Conservation (phyloP, 2,888 invertebrate species). For the Pheosia gnoma region DNA sequence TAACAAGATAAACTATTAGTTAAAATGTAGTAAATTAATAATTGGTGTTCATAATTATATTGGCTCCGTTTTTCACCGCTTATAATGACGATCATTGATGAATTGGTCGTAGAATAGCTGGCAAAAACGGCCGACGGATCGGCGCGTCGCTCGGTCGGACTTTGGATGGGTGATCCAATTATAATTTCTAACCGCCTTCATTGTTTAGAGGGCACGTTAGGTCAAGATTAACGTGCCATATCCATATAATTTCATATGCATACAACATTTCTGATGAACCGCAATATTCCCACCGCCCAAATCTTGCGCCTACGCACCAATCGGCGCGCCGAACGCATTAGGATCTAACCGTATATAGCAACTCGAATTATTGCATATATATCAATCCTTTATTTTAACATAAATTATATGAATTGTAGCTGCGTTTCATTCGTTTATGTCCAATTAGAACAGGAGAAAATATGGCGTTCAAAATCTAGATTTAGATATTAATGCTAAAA, state of each 20-base stretch:
- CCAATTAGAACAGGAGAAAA: background rate
- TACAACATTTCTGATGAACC: conserved; percentile 11
- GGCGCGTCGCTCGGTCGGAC: no score
- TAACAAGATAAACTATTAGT: background rate
- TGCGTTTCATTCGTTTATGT: background rate
- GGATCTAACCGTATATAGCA: conserved; percentile 56
- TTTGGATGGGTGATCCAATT: no score
- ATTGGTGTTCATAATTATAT: no score
- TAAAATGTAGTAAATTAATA: no score
- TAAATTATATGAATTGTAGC: background rate
- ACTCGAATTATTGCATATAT: conserved; percentile 46
- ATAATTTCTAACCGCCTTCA: no score
- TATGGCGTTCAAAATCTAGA: background rate
- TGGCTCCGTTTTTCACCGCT: no score
- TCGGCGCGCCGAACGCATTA: conserved; percentile 46
- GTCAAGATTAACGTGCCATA: conserved; percentile 9
- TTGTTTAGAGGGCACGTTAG: no score
- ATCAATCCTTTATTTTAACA: conserved; percentile 22
- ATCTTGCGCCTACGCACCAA: conserved; percentile 58
- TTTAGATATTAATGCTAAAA: background rate
- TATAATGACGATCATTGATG: no score
- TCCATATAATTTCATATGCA: conserved; percentile 19
- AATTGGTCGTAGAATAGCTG: no score
- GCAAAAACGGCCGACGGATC: no score
- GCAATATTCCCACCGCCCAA: conserved; percentile 50